A percentile compares a stretch with the other conserved stretches of the same genome.
phyloP scores from a whole-genome alignment of 1,140 invertebrate genomes.

The Delia radicum region DNA sequence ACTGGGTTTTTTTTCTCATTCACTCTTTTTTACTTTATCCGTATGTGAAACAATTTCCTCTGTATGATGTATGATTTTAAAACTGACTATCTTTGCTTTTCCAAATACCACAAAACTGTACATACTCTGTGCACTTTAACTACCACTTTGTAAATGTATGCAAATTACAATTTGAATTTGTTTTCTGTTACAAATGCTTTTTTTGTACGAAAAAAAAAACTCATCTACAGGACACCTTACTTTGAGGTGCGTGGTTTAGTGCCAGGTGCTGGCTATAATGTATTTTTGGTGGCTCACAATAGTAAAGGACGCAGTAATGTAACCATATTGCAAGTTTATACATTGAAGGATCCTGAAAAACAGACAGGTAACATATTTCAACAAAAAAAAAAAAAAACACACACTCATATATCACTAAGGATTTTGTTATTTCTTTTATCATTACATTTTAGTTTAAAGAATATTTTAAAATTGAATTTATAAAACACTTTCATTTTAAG shows the following conservation, averaged over 20 bases:
- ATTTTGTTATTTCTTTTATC: neutral
- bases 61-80: neutral
- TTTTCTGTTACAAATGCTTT: neutral
- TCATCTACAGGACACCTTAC: slow-evolving; percentile 56
- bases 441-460: neutral
- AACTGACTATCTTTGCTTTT: neutral
- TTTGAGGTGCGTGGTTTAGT: slow-evolving; percentile 67
- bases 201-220: neutral
- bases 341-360: slow-evolving; percentile 75
- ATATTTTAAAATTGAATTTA: neutral
- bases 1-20: neutral
- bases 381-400: neutral
- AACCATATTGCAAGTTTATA: slow-evolving; percentile 67
- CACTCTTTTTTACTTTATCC: neutral
- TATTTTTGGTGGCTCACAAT: slow-evolving; percentile 72
- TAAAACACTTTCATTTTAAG: neutral
- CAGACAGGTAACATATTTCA: slow-evolving; percentile 62
- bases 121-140: neutral
- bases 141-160: slow-evolving; percentile 7
- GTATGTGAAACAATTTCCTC: neutral
- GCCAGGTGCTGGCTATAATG: slow-evolving; percentile 68
- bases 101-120: neutral
- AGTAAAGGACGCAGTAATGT: slow-evolving; percentile 69
- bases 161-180: slow-evolving; percentile 10
- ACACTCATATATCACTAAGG: too few relatives aligned